Evolutionary conservation across 2,113 vertebrate genomes (phyloP), one percentile per base, ranked within the genome.

Genomic region (Oxyruncus cristatus): DNA sequence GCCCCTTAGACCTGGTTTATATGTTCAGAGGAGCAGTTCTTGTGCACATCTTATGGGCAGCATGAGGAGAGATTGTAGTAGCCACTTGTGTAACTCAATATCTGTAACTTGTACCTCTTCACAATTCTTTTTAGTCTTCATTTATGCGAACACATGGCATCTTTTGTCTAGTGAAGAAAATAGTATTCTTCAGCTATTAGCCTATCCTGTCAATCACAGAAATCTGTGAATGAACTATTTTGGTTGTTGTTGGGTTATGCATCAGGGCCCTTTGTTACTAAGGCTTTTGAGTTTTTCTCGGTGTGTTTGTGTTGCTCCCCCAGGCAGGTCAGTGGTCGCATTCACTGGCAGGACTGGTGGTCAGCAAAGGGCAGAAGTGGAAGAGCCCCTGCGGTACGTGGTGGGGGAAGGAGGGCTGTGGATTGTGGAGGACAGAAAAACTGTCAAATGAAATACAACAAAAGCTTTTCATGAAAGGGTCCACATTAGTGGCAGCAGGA

Each of bases 231-330:
- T 74, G 55, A 88, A 80, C 19, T 73, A 4, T 56, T 74, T 21
- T 47, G 68, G 55, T 32, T 92, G 56, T 72, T 1, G 1, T 0
- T 76, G 78, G 16, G 21, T 74, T 47, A 15, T 28, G 12, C 6
- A 1, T 62, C 59, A 37, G 23, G n/a, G 19, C 20, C 11, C 14
- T 66, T 62, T 0, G 0, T 67, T 46, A 10, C 5, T n/a, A 37
- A 26, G n/a, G 26, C 13, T 85, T 59, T 67, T 47, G 53, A 42
- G 26, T 75, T 88, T 79, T 68, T 33, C 19, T 86, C 4, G 0
- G 8, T 22, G 8, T 68, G 3, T 39, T 67, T 37, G 26, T 39
- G 33, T 32, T 82, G 41, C 49, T 80, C 2, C 33, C 26, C 3
- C 10, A 16, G 33, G 22, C 55, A 66, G 37, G 2, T 3, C 2